Evolutionary conservation across 2,797 vertebrate species (phyloP).

Genomic region (Stomatorhinus walkeri): DNA sequence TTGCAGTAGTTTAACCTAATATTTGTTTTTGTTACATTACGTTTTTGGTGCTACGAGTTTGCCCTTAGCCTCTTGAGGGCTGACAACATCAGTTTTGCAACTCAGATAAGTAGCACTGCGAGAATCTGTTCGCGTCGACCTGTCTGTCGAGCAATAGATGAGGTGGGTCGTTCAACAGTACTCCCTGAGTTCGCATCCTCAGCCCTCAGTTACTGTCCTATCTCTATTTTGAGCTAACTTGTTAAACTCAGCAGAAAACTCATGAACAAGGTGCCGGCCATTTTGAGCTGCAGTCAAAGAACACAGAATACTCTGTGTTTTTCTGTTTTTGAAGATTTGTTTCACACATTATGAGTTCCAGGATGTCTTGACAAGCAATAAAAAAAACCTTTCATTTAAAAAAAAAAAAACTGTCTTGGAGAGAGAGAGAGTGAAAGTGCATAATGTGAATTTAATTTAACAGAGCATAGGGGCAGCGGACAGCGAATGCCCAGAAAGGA

Average conservation of each 20-base stretch:
- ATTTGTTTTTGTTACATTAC: not conserved
- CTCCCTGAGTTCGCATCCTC: not conserved
- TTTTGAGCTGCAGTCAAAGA: not conserved
- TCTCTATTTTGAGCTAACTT: not conserved
- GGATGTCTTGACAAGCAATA: not conserved
- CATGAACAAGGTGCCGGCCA: not conserved
- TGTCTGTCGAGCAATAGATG: not conserved
- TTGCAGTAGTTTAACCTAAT: not conserved
- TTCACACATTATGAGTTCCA: not conserved
- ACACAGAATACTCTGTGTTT: not conserved
- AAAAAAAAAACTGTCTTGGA: not conserved
- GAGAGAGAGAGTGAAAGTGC: not conserved
- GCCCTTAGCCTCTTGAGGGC: not conserved
- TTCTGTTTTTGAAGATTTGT: not conserved
- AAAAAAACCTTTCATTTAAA: not conserved
- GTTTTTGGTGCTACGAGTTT: not conserved
- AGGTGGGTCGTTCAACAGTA: not conserved
- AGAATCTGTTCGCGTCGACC: not conserved
- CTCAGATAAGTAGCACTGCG: not conserved
- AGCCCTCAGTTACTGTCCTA: not conserved
- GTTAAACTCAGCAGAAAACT: not conserved
- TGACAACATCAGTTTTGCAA: not conserved
- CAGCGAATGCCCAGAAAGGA: not conserved
- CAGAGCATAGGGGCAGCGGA: not conserved
- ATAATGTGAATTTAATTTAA: constrained; percentile 1